Conservation (phyloP, 2,888 invertebrate species). For the Leptura quadrifasciata region DNA sequence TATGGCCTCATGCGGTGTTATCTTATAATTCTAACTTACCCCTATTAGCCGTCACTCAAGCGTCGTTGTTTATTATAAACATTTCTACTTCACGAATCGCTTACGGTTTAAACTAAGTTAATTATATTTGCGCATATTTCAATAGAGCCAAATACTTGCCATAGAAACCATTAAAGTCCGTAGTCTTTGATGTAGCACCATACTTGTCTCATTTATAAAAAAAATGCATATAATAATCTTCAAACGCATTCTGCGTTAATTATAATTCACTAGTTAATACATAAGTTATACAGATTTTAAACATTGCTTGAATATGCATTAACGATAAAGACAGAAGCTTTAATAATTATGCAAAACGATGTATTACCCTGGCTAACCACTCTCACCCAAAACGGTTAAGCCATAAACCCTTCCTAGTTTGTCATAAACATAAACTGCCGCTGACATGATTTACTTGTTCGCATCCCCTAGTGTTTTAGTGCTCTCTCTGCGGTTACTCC, state of each 20-base stretch:
- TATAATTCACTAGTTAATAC: neutral
- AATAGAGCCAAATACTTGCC: too few relatives aligned
- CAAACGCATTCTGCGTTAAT: neutral
- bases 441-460: constrained; percentile 43
- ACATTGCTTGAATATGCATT: neutral
- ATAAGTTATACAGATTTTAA: neutral
- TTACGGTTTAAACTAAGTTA: too few relatives aligned
- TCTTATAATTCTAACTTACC: too few relatives aligned
- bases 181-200: neutral
- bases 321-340: constrained; percentile 6
- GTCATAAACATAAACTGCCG: constrained; percentile 44
- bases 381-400: constrained; percentile 24
- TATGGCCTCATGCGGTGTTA: too few relatives aligned
- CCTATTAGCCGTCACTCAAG: too few relatives aligned
- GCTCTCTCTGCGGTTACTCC: constrained; percentile 26
- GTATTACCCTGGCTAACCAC: constrained; percentile 16
- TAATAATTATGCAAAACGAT: constrained; percentile 29
- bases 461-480: constrained; percentile 32
- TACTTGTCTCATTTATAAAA: neutral
- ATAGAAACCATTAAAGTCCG: too few relatives aligned
- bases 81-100: too few relatives aligned
- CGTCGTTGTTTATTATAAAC: too few relatives aligned
- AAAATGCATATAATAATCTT: neutral
- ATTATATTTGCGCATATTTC: too few relatives aligned
- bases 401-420: constrained; percentile 28